Evolutionary conservation across 2,888 invertebrate genomes (phyloP).

Genomic region (Ferdinandea cuprea): DNA sequence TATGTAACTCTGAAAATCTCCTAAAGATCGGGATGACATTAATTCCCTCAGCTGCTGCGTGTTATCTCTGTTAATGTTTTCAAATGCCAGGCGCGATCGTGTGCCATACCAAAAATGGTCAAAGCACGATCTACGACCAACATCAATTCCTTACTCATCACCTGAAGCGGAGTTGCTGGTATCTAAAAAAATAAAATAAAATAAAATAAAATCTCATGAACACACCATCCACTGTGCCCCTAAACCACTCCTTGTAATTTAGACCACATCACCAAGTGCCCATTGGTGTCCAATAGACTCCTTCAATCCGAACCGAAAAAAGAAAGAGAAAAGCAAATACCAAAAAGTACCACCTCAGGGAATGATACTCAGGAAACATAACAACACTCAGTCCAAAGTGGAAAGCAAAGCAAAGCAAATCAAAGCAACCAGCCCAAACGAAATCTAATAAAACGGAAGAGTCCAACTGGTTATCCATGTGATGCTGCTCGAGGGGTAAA

Average conservation of each 20-base stretch:
- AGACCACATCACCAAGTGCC: slow-evolving; percentile 38
- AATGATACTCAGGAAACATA: slow-evolving; percentile 42
- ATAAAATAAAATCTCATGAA: slow-evolving; percentile 10
- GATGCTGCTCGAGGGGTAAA: slow-evolving; percentile 58
- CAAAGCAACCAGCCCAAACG: slow-evolving; percentile 13
- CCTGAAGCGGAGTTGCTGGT: slow-evolving; percentile 34
- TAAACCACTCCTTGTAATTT: slow-evolving; percentile 48
- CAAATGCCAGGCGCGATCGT: slow-evolving; percentile 35
- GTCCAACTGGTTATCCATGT: slow-evolving; percentile 65
- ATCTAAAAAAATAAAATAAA: too few relatives aligned
- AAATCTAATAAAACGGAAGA: slow-evolving; percentile 27
- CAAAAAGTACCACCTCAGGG: slow-evolving; percentile 52
- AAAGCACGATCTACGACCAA: slow-evolving; percentile 65
- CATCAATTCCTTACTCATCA: slow-evolving; percentile 59
- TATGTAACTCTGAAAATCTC: neutral
- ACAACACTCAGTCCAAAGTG: slow-evolving; percentile 20
- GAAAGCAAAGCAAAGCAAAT: too few relatives aligned
- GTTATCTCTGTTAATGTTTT: slow-evolving; percentile 32
- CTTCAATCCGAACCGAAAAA: neutral
- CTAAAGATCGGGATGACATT: slow-evolving; percentile 7
- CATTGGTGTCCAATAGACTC: slow-evolving; percentile 17
- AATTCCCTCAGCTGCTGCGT: slow-evolving; percentile 17
- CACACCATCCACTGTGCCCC: neutral
- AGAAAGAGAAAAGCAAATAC: slow-evolving; percentile 8
- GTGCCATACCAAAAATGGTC: slow-evolving; percentile 67